phyloP scores from a whole-genome alignment of 2,888 invertebrate genomes.

The Congeria kusceri region DNA sequence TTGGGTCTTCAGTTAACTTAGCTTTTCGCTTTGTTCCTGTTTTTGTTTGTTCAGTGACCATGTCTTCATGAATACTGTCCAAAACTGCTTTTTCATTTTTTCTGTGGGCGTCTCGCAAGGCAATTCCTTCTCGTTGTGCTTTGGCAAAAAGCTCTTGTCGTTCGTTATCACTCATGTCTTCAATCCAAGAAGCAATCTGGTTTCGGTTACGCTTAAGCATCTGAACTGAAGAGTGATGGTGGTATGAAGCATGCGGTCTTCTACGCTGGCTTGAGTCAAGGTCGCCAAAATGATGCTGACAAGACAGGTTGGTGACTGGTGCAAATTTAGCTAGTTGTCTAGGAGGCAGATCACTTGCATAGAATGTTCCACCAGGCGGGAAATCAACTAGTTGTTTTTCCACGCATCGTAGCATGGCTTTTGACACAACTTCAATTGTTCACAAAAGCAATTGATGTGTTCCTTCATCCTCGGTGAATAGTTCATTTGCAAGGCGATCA shows the following conservation, averaged over 20 bases:
- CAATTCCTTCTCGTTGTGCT: constrained; percentile 22
- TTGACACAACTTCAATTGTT: background rate
- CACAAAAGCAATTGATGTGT: background rate
- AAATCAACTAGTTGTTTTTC: constrained; percentile 53
- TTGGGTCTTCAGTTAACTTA: background rate
- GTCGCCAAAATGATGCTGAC: constrained; percentile 63
- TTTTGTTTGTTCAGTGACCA: background rate
- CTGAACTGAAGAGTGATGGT: constrained; percentile 54
- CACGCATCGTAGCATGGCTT: constrained; percentile 18
- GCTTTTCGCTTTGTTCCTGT: background rate
- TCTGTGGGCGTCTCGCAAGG: constrained; percentile 4
- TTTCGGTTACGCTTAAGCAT: constrained; percentile 52
- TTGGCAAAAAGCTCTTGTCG: background rate
- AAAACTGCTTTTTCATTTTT: constrained; percentile 20
- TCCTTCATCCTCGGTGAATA: background rate
- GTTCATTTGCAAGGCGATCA: background rate
- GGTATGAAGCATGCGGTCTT: constrained; percentile 50
- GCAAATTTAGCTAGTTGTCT: constrained; percentile 20
- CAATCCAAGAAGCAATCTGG: constrained; percentile 31
- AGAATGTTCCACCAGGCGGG: constrained; percentile 31
- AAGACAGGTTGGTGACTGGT: constrained; percentile 45
- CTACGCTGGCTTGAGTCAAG: constrained; percentile 46
- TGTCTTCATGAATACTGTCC: constrained; percentile 12
- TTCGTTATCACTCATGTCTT: constrained; percentile 11
- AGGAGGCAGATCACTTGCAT: background rate